phyloP scores from a whole-genome alignment of 2,888 invertebrate species.

The Cantharis rustica region DNA sequence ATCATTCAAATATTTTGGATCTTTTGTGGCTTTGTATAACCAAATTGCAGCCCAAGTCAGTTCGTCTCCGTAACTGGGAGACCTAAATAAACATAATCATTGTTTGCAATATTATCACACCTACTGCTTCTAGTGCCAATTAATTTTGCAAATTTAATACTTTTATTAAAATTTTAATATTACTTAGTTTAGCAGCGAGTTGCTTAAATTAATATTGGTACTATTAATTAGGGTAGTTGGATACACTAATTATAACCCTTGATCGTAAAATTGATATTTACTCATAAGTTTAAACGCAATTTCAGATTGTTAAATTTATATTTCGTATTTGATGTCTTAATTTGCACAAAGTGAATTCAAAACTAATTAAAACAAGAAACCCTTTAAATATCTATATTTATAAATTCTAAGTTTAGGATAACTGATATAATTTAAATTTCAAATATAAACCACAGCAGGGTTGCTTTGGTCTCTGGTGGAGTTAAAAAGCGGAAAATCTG shows the following conservation, averaged over 20 bases:
- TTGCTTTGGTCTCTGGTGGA: no score
- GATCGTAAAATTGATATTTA: background rate
- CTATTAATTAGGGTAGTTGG: background rate
- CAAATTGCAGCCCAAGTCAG: constrained; percentile 63
- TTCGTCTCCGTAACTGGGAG: constrained; percentile 62
- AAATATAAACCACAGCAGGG: no score
- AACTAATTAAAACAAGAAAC: background rate
- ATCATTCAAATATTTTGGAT: constrained; percentile 56
- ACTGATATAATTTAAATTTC: no score
- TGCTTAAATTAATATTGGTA: background rate
- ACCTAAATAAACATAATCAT: constrained; percentile 47
- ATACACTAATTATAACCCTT: background rate
- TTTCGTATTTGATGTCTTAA: background rate
- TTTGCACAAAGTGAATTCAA: background rate
- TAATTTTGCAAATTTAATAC: background rate
- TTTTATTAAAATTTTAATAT: background rate
- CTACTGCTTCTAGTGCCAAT: background rate
- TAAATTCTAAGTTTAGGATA: background rate
- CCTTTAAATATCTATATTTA: background rate
- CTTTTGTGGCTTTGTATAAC: constrained; percentile 61
- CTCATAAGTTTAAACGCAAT: background rate
- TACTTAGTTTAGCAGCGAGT: background rate
- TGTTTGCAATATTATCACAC: no score
- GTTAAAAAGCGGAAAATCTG: no score
- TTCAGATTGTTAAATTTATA: background rate